Conservation (phyloP, 2,888 invertebrate species). For the Agrilus mali region DNA sequence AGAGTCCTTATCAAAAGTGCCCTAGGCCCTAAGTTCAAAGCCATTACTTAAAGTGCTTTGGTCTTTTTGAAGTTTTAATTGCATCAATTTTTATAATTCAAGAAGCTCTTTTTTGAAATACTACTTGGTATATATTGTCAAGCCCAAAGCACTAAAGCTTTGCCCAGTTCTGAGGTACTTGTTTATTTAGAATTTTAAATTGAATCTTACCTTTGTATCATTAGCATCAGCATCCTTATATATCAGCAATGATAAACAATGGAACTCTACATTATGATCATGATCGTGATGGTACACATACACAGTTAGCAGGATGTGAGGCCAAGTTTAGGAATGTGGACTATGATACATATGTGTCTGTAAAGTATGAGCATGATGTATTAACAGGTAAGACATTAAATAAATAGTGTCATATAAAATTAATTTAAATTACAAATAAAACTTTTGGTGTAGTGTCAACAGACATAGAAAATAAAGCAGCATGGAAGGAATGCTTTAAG, state of each 20-base stretch:
- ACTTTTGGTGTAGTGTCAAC: constrained; percentile 56
- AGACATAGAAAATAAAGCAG: constrained; percentile 82
- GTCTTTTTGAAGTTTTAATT: not conserved
- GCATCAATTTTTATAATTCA: no score
- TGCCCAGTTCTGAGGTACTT: no score
- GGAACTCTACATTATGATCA: constrained; percentile 94
- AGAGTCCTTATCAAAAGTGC: no score
- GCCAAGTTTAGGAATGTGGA: constrained; percentile 86
- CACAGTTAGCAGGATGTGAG: constrained; percentile 93
- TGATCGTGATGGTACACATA: constrained; percentile 96
- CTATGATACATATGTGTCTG: constrained; percentile 79
- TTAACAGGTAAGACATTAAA: constrained; percentile 52
- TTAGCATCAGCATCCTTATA: constrained; percentile 95
- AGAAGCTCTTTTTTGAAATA: no score
- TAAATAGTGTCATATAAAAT: not conserved
- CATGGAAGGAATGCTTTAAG: constrained; percentile 88
- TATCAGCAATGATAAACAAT: constrained; percentile 97
- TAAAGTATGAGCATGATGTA: constrained; percentile 83
- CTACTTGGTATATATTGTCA: no score
- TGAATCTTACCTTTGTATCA: constrained; percentile 13
- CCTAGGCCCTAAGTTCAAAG: no score
- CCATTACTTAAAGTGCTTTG: no score
- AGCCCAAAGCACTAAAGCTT: no score
- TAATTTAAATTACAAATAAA: constrained; percentile 17
- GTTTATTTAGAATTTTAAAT: constrained; percentile 1